Evolutionary conservation across 2,888 invertebrate genomes (phyloP).

Genomic region (Leucania comma): DNA sequence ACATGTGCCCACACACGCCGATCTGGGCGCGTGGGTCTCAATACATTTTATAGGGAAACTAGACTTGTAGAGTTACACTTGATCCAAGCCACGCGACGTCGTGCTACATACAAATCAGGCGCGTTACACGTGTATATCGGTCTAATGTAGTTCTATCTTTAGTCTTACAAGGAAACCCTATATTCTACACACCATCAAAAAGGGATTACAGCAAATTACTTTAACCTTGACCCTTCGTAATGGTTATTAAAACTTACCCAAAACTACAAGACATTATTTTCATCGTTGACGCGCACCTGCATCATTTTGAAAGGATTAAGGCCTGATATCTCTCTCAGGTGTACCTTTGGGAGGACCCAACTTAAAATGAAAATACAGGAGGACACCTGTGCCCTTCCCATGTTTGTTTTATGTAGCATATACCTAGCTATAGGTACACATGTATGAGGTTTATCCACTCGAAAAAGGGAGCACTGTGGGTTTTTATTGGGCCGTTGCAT

Average conservation of each 20-base stretch:
- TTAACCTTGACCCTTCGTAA: not conserved
- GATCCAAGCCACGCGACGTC: too few species aligned
- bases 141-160: too few species aligned
- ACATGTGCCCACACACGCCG: too few species aligned
- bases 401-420: slow-evolving; percentile 15
- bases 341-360: slow-evolving; percentile 55
- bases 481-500: slow-evolving; percentile 10
- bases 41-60: too few species aligned
- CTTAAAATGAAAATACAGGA: slow-evolving; percentile 54
- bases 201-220: slow-evolving; percentile 3
- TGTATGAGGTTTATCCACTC: slow-evolving; percentile 8
- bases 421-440: not conserved
- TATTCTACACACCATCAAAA: not conserved
- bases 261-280: slow-evolving; percentile 20
- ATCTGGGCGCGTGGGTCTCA: too few species aligned
- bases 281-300: slow-evolving; percentile 44
- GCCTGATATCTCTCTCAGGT: slow-evolving; percentile 46
- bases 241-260: slow-evolving; percentile 29
- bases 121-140: too few species aligned
- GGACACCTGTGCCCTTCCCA: slow-evolving; percentile 43
- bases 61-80: too few species aligned
- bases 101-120: too few species aligned
- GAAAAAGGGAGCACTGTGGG: not conserved
- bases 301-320: slow-evolving; percentile 52
- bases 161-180: not conserved